phyloP scores from a whole-genome alignment of 2,113 vertebrate genomes.

The Amphiprion percula region DNA sequence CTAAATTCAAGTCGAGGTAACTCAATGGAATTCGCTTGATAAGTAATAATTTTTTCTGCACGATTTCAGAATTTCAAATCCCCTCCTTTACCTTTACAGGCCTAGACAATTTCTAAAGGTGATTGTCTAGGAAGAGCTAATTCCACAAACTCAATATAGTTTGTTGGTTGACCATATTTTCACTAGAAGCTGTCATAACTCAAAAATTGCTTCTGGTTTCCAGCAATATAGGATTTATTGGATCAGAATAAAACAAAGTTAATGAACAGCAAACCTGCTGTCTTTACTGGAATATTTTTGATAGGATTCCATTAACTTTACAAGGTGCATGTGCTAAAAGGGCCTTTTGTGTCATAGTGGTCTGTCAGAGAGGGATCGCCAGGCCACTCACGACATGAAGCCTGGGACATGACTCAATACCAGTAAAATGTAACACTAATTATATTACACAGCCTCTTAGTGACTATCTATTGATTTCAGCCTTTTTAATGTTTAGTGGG shows the following conservation, averaged over 20 bases:
- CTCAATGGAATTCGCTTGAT: too few relatives aligned
- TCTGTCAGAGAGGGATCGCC: slow-evolving; percentile 25
- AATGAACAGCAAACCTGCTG: background rate
- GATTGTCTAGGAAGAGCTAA: too few relatives aligned
- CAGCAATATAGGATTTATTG: background rate
- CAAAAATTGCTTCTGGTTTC: background rate
- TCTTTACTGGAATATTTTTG: slow-evolving; percentile 17
- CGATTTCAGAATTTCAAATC: too few relatives aligned
- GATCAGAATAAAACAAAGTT: slow-evolving; percentile 2
- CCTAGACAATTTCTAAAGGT: too few relatives aligned
- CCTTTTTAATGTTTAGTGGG: slow-evolving; percentile 56
- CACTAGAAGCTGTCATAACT: too few relatives aligned
- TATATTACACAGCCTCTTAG: slow-evolving; percentile 69
- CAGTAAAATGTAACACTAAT: slow-evolving; percentile 76
- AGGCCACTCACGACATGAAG: slow-evolving; percentile 34
- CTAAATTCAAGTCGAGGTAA: too few relatives aligned
- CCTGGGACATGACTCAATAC: slow-evolving; percentile 71
- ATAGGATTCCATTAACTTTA: slow-evolving; percentile 12
- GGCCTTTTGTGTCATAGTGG: slow-evolving; percentile 11
- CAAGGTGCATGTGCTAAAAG: slow-evolving; percentile 29
- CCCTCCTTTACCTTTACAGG: too few relatives aligned
- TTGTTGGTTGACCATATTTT: too few relatives aligned
- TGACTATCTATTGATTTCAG: slow-evolving; percentile 70
- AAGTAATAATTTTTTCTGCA: too few relatives aligned
- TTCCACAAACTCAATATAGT: too few relatives aligned